Evolutionary conservation across 2,113 vertebrate genomes (phyloP).

Genomic region (Pituophis catenifer): DNA sequence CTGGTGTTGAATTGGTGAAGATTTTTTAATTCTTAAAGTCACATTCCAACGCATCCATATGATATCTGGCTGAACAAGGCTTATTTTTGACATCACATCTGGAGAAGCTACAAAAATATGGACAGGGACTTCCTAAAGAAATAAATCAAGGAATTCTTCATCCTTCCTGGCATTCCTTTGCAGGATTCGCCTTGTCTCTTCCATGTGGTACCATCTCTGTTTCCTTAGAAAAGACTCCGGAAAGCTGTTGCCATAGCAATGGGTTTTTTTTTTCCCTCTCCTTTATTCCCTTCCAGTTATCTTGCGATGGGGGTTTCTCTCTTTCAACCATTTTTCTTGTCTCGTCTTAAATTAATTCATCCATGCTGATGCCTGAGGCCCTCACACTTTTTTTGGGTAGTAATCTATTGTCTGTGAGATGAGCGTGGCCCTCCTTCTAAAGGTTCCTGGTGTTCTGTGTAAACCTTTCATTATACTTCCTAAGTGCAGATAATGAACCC

Average conservation of each 20-base stretch:
- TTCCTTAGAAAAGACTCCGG: constrained; percentile 39
- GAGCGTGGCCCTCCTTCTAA: not conserved
- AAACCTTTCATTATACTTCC: not conserved
- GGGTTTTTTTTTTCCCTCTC: not conserved
- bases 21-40: not conserved
- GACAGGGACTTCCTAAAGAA: not conserved
- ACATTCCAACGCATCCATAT: not conserved
- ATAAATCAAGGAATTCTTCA: constrained; percentile 8
- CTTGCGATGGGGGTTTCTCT: constrained; percentile 18
- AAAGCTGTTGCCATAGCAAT: constrained; percentile 64
- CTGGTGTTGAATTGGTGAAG: not conserved
- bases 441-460: constrained; percentile 16
- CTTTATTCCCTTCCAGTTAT: not conserved
- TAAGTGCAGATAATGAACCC: constrained; percentile 49
- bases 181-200: not conserved
- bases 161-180: constrained; percentile 5
- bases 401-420: constrained; percentile 27
- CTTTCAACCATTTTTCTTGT: constrained; percentile 18
- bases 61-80: not conserved
- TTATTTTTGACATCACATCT: not conserved
- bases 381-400: not conserved
- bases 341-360: constrained; percentile 34
- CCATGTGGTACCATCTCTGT: not conserved
- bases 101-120: not conserved
- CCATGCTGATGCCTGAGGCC: constrained; percentile 18